A percentile compares a stretch with the other conserved stretches of the same genome.
Evolutionary conservation across 2,113 vertebrate genomes (phyloP).

Genomic region (Megalops atlanticus): DNA sequence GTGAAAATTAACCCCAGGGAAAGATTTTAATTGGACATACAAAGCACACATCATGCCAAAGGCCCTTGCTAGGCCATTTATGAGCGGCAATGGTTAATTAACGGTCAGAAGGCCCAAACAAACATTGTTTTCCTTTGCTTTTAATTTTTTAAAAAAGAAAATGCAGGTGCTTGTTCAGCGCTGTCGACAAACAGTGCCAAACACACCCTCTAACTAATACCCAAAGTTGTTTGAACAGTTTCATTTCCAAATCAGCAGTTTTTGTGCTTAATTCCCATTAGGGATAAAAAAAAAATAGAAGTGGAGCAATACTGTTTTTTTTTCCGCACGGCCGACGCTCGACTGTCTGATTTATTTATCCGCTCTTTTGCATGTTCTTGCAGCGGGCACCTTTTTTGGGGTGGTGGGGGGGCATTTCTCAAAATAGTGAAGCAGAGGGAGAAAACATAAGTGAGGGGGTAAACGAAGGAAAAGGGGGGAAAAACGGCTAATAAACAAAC

Average conservation of each 20-base stretch:
- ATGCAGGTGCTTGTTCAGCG: neutral
- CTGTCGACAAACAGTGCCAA: neutral
- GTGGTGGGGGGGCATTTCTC: neutral
- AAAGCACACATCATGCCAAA: too few species aligned
- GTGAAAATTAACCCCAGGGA: too few species aligned
- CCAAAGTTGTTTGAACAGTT: slow-evolving; percentile 8
- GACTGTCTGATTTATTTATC: neutral
- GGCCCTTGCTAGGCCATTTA: too few species aligned
- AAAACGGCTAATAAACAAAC: neutral
- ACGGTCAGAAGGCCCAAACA: too few species aligned
- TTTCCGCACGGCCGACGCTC: neutral
- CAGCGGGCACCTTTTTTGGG: neutral
- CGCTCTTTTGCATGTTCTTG: neutral
- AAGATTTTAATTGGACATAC: too few species aligned
- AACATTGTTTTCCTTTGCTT: too few species aligned
- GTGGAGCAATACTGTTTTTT: neutral
- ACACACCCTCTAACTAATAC: neutral
- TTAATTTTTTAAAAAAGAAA: neutral
- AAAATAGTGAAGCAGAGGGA: neutral
- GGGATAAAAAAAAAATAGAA: neutral
- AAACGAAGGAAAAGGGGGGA: neutral
- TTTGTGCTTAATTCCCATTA: slow-evolving; percentile 11
- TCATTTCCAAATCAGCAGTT: slow-evolving; percentile 10
- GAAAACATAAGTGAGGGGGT: too few species aligned
- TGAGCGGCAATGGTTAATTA: too few species aligned